Conservation (phyloP, 2,797 vertebrate species). For the Mormyrops boulengeri region DNA sequence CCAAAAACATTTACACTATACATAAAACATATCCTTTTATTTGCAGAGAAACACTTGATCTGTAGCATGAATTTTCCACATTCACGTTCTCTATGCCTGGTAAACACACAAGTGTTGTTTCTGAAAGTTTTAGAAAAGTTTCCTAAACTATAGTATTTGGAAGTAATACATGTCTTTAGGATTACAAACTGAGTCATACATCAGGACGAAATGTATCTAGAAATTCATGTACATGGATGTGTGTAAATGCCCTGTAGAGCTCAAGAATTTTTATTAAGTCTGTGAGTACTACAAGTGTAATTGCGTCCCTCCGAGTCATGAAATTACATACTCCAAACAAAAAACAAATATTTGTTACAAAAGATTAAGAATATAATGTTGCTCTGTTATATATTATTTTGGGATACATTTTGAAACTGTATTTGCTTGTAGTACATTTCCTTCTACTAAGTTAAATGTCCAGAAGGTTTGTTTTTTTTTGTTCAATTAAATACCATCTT, state of each 20-base stretch:
- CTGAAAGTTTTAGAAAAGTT: not conserved
- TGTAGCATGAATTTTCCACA: not conserved
- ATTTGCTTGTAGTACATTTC: not conserved
- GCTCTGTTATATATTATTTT: not conserved
- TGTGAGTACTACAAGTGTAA: not conserved
- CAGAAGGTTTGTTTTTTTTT: not conserved
- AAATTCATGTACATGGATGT: not conserved
- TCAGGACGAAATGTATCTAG: not conserved
- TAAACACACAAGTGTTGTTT: not conserved
- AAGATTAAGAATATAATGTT: not conserved
- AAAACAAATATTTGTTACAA: not conserved
- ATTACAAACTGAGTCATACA: not conserved
- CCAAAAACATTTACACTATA: not conserved
- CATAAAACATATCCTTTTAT: not conserved
- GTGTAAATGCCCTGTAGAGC: not conserved
- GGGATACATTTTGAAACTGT: not conserved
- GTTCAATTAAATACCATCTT: not conserved
- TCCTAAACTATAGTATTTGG: not conserved
- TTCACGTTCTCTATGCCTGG: not conserved
- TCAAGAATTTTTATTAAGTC: not conserved
- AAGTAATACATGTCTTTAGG: not conserved
- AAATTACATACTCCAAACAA: not conserved
- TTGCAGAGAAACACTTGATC: not conserved
- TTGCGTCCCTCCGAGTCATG: not conserved
- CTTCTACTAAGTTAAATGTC: not conserved